Evolutionary conservation across 2,113 vertebrate species (phyloP).

Genomic region (Osmerus eperlanus): DNA sequence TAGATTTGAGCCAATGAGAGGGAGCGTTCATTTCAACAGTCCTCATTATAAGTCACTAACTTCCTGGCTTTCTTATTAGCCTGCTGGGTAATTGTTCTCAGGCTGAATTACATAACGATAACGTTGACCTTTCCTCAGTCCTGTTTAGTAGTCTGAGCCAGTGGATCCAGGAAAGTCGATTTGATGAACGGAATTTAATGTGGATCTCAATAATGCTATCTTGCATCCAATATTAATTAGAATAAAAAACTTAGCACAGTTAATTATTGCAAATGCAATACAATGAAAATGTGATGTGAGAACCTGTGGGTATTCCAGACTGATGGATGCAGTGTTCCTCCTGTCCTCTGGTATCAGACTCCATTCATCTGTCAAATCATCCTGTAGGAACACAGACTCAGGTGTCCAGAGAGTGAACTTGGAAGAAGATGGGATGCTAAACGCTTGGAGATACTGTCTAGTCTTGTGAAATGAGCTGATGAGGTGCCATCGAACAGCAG

Average conservation of each 20-base stretch:
- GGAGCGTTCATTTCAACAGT: constrained; percentile 26
- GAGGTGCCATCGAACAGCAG: constrained; percentile 1
- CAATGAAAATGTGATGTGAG: constrained; percentile 55
- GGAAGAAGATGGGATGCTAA: constrained; percentile 16
- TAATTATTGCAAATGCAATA: constrained; percentile 62
- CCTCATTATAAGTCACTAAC: constrained; percentile 45
- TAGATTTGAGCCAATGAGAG: constrained; percentile 30
- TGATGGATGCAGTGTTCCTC: constrained; percentile 38
- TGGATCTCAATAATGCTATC: constrained; percentile 56
- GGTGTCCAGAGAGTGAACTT: not conserved
- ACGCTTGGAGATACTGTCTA: not conserved
- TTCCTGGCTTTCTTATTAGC: constrained; percentile 35
- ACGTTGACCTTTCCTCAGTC: constrained; percentile 56
- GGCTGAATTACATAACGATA: constrained; percentile 56
- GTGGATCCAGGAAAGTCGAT: constrained; percentile 43
- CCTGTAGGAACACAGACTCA: not conserved
- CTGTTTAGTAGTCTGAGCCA: constrained; percentile 45
- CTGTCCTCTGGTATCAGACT: constrained; percentile 7
- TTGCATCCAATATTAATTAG: constrained; percentile 58
- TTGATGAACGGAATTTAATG: constrained; percentile 56
- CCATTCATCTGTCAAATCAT: too few species aligned
- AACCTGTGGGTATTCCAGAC: constrained; percentile 36
- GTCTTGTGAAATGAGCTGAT: constrained; percentile 29
- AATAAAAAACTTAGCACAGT: constrained; percentile 57
- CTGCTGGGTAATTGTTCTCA: constrained; percentile 54